These are phyloP conservation scores for Drosophila oshimai DNA, from an alignment of 1,140 invertebrate genomes.

Conservation along the genomic window DNA sequence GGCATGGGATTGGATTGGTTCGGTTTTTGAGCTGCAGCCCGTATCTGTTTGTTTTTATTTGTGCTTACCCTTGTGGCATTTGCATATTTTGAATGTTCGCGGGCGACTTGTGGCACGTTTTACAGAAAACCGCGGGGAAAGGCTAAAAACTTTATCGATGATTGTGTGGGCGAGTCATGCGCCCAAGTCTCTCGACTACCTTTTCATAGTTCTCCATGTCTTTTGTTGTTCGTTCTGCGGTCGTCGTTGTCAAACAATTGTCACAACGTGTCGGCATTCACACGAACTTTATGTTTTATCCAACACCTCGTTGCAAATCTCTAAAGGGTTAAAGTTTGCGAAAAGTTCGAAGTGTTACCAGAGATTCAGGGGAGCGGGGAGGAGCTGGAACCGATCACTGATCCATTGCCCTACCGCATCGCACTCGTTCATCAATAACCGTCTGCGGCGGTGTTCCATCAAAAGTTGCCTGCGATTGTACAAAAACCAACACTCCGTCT, in stretches of 20 bases:
- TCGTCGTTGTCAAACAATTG: constrained; percentile 75
- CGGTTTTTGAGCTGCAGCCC: not conserved
- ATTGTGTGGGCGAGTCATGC: constrained; percentile 52
- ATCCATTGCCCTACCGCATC: constrained; percentile 65
- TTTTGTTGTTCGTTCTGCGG: constrained; percentile 21
- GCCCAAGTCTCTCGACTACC: constrained; percentile 46
- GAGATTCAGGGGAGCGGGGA: not conserved
- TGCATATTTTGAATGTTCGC: constrained; percentile 75
- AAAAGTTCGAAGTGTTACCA: not conserved
- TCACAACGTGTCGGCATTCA: constrained; percentile 81
- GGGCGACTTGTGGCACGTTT: constrained; percentile 70
- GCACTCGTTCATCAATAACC: constrained; percentile 43
- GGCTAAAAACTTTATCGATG: constrained; percentile 66
- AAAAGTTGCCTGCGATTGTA: constrained; percentile 54
- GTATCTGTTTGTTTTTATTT: constrained; percentile 4
- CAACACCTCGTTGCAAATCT: constrained; percentile 62
- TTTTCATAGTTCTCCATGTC: constrained; percentile 54
- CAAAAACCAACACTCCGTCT: constrained; percentile 70
- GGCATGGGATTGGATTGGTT: constrained; percentile 12
- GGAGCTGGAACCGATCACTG: not conserved
- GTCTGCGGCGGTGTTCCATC: constrained; percentile 46
- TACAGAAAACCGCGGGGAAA: constrained; percentile 26
- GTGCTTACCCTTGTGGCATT: constrained; percentile 56
- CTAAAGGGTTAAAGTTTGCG: constrained; percentile 48
- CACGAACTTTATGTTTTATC: constrained; percentile 81